A percentile compares a stretch with the other conserved stretches of the same genome.
phyloP scores from a whole-genome alignment of 2,888 invertebrate species.

The Stegana nigrithorax region DNA sequence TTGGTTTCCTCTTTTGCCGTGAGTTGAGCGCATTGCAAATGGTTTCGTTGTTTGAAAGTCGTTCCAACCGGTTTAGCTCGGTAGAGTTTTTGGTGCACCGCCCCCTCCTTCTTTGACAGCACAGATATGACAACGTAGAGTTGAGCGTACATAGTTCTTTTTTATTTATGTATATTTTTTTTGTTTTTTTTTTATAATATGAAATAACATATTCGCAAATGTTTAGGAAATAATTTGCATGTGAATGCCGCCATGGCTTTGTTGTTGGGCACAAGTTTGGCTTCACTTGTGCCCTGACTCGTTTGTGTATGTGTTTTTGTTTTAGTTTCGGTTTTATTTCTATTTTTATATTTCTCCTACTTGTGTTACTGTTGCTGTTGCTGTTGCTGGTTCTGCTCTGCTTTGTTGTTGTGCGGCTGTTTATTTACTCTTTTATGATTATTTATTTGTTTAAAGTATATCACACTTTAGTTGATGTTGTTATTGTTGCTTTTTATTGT shows the following conservation, averaged over 20 bases:
- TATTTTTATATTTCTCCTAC: not conserved
- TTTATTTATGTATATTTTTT: not conserved
- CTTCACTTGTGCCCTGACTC: not conserved
- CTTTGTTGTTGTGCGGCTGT: no score
- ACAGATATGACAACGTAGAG: not conserved
- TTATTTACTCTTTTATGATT: not conserved
- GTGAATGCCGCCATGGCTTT: conserved; percentile 23
- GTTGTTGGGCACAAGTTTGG: conserved; percentile 22
- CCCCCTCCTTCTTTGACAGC: no score
- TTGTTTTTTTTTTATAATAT: not conserved
- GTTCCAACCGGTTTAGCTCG: conserved; percentile 9
- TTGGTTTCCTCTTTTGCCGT: not conserved
- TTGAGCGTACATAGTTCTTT: conserved; percentile 11
- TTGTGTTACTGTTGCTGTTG: no score
- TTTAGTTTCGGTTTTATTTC: not conserved
- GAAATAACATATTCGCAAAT: conserved; percentile 15
- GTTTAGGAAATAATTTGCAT: conserved; percentile 59
- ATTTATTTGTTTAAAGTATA: no score
- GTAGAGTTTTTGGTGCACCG: no score
- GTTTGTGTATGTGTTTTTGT: not conserved
- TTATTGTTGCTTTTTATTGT: no score
- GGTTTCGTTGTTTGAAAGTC: conserved; percentile 8
- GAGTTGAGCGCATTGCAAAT: not conserved
- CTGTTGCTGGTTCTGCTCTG: no score
- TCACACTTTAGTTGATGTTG: no score